Percentiles rank a stretch among this genome's conserved stretches.
Conservation (phyloP, 2,888 invertebrate species). For the Cheilosia grossa region DNA sequence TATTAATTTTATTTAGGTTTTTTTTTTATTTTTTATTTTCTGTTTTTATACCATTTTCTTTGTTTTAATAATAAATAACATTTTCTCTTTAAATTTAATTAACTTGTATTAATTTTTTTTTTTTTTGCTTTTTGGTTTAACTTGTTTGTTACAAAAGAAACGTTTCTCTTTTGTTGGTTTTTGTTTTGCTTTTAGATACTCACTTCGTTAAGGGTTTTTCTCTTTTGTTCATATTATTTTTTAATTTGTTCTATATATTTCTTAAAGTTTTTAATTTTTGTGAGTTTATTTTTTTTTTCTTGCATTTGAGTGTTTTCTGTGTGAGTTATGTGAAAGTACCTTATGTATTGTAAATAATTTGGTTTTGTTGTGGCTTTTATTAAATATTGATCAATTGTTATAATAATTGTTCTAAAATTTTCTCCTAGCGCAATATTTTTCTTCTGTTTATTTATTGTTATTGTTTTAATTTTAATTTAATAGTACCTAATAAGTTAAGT, state of each 20-base stretch:
- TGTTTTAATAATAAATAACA: slow-evolving; percentile 74
- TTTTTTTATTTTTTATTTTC: slow-evolving; percentile 51
- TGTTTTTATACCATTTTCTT: slow-evolving; percentile 74
- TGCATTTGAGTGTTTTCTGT: slow-evolving; percentile 58
- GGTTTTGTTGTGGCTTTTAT: slow-evolving; percentile 50
- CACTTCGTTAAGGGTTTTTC: slow-evolving; percentile 65
- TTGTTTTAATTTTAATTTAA: slow-evolving; percentile 9
- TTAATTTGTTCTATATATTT: slow-evolving; percentile 67
- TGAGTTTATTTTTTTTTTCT: slow-evolving; percentile 58
- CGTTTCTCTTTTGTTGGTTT: slow-evolving; percentile 67
- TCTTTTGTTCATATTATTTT: slow-evolving; percentile 42
- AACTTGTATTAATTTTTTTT: slow-evolving; percentile 54
- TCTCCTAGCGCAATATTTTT: slow-evolving; percentile 58
- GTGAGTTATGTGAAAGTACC: slow-evolving; percentile 60
- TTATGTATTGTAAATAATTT: slow-evolving; percentile 64
- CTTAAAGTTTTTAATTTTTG: slow-evolving; percentile 58
- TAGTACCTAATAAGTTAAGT: slow-evolving; percentile 63
- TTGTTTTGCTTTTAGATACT: slow-evolving; percentile 74
- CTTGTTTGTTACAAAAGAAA: slow-evolving; percentile 75
- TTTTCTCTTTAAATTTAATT: slow-evolving; percentile 66
- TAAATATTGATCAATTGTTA: slow-evolving; percentile 65
- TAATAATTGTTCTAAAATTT: slow-evolving; percentile 71
- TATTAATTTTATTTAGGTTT: slow-evolving; percentile 66
- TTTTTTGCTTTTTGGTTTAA: slow-evolving; percentile 42
- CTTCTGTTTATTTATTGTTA: slow-evolving; percentile 36